Percentiles rank a stretch among this genome's conserved stretches.
Conservation (phyloP, 2,113 vertebrate species). For the Neoarius graeffei region DNA sequence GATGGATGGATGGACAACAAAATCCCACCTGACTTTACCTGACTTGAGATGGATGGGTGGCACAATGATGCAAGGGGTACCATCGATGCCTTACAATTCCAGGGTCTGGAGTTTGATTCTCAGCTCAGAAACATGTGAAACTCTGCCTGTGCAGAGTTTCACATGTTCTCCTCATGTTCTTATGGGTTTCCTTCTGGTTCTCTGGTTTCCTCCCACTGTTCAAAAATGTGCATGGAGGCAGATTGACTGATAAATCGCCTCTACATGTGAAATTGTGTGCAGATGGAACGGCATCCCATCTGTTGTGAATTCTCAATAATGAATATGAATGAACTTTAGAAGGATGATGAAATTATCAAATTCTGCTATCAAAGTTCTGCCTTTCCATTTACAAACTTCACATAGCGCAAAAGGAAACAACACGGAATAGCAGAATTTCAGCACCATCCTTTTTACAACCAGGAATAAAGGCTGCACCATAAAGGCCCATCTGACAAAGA, state of each 20-base stretch:
- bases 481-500: background rate
- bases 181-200: background rate
- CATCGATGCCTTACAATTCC: background rate
- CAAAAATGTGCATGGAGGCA: background rate
- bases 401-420: background rate
- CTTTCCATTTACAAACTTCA: background rate
- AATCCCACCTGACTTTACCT: too few relatives aligned
- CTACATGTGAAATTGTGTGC: background rate
- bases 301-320: background rate
- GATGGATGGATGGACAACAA: too few relatives aligned
- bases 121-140: background rate
- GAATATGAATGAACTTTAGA: background rate
- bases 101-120: background rate
- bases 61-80: background rate
- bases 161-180: background rate
- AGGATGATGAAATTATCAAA: background rate
- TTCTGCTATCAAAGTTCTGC: background rate
- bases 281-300: background rate
- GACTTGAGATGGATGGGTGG: too few relatives aligned
- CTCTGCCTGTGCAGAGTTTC: background rate
- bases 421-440: background rate
- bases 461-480: background rate
- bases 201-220: background rate
- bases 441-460: background rate
- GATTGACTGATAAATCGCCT: background rate